These are phyloP conservation scores for Dendrolimus houi DNA, from an alignment of 2,888 invertebrate species.

Conservation along the genomic window DNA sequence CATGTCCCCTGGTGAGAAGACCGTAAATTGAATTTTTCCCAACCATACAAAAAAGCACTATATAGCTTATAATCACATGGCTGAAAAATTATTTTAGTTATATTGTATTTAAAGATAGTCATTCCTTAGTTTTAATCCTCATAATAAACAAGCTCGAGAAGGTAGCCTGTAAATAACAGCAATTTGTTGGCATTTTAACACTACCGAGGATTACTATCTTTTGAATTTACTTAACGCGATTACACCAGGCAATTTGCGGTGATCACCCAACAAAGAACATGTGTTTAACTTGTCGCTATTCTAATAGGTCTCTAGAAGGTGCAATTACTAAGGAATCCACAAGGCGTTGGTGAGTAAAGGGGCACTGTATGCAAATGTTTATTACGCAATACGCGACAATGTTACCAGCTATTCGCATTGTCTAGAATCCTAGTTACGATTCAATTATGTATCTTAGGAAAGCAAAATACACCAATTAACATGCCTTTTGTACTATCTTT, in stretches of 20 bases:
- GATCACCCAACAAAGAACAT: conserved; percentile 11
- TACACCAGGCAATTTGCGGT: conserved; percentile 2
- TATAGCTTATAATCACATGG: too few species aligned
- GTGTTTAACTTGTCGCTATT: conserved; percentile 21
- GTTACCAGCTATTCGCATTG: conserved; percentile 44
- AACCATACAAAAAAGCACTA: too few species aligned
- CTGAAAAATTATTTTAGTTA: too few species aligned
- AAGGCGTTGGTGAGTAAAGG: conserved; percentile 25
- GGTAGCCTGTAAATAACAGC: not conserved
- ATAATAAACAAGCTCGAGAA: too few species aligned
- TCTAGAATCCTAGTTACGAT: conserved; percentile 49
- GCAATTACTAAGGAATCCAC: conserved; percentile 30
- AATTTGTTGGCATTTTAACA: not conserved
- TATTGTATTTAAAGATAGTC: too few species aligned
- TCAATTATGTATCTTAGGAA: conserved; percentile 51
- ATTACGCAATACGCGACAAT: conserved; percentile 31
- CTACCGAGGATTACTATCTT: not conserved
- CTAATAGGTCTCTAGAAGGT: conserved; percentile 22
- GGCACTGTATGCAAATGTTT: conserved; percentile 46
- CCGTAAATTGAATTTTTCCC: too few species aligned
- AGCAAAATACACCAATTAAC: conserved; percentile 60
- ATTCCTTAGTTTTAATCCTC: too few species aligned
- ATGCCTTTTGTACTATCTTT: conserved; percentile 48
- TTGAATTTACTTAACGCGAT: not conserved
- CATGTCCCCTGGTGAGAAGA: too few species aligned